phyloP scores from a whole-genome alignment of 2,888 invertebrate species.

The Ophonus ardosiacus region DNA sequence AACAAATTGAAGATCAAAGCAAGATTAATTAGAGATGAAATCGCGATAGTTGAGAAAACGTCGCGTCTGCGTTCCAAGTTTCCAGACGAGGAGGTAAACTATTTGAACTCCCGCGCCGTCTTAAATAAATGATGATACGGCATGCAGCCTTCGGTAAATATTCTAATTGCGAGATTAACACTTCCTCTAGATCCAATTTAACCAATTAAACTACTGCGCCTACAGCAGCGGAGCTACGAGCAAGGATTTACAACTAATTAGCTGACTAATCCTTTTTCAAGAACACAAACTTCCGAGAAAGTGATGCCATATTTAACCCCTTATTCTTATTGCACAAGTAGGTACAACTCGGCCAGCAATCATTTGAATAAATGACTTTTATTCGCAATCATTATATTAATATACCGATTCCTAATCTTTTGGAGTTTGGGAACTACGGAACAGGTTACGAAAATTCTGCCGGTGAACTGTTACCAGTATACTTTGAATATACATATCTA shows the following conservation, averaged over 20 bases:
- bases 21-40: constrained; percentile 27
- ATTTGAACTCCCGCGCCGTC: constrained; percentile 23
- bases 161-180: constrained; percentile 59
- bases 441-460: too few relatives aligned
- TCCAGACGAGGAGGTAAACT: constrained; percentile 5
- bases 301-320: constrained; percentile 7
- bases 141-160: constrained; percentile 55
- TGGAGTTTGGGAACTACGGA: too few relatives aligned
- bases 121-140: constrained; percentile 57
- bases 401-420: too few relatives aligned
- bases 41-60: constrained; percentile 9
- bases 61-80: constrained; percentile 2
- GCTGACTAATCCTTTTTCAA: constrained; percentile 43
- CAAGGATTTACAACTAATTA: constrained; percentile 47
- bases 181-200: constrained; percentile 51
- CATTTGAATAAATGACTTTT: too few relatives aligned
- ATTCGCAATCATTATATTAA: too few relatives aligned
- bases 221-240: not conserved
- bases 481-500: too few relatives aligned
- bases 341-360: too few relatives aligned
- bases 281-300: constrained; percentile 11
- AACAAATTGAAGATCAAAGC: constrained; percentile 37
- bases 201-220: constrained; percentile 50
- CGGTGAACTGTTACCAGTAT: too few relatives aligned
- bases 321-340: not conserved